Conservation (phyloP, 1,140 invertebrate species). For the Fopius arisanus region DNA sequence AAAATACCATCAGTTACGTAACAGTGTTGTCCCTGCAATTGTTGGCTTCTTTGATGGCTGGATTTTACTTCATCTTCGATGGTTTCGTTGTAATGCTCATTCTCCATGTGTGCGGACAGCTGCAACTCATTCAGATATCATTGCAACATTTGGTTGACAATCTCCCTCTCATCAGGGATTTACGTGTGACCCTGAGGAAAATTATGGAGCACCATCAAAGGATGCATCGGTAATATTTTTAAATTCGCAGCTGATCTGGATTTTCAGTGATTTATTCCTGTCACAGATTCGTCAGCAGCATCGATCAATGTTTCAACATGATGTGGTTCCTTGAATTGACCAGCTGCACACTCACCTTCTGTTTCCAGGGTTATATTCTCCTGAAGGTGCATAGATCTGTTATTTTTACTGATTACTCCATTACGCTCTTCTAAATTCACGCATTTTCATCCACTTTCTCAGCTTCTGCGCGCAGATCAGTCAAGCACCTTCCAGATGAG, state of each 20-base stretch:
- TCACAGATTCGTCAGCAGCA: not conserved
- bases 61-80: constrained; percentile 9
- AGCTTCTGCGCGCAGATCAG: not conserved
- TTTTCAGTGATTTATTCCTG: too few relatives aligned
- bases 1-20: not conserved
- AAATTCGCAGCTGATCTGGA: too few relatives aligned
- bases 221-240: too few relatives aligned
- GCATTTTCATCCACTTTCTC: not conserved
- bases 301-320: not conserved
- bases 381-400: not conserved
- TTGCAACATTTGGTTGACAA: not conserved
- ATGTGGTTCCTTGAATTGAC: not conserved
- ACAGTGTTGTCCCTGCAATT: not conserved
- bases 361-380: not conserved
- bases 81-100: constrained; percentile 19
- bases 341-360: not conserved
- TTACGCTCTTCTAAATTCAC: not conserved
- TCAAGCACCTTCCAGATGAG: not conserved
- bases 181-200: not conserved
- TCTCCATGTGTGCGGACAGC: constrained; percentile 28
- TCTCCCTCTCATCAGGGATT: too few relatives aligned
- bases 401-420: not conserved
- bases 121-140: constrained; percentile 10
- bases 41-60: not conserved
- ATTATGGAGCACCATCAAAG: not conserved